Evolutionary conservation across 2,888 invertebrate species (phyloP).

Genomic region (Cheilosia impressa): DNA sequence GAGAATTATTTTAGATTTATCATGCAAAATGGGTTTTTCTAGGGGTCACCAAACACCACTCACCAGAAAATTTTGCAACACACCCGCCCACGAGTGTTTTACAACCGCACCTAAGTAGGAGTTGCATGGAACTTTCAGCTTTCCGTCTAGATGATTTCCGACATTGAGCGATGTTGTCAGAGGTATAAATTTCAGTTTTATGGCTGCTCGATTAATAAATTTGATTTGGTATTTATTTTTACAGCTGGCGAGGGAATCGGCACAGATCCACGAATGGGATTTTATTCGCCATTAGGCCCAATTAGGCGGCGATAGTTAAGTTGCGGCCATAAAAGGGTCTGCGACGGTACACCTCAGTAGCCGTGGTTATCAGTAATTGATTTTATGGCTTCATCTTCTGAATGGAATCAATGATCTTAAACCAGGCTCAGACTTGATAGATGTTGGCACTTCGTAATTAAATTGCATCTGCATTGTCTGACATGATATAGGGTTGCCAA

Average conservation of each 20-base stretch:
- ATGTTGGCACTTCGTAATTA: not conserved
- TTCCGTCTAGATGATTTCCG: conserved; percentile 41
- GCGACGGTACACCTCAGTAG: not conserved
- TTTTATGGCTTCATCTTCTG: not conserved
- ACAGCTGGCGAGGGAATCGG: conserved; percentile 11
- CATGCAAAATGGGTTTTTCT: conserved; percentile 9
- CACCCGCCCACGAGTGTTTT: conserved; percentile 22
- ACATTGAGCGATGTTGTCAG: conserved; percentile 55
- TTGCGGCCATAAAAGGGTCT: not conserved
- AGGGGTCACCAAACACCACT: conserved; percentile 9
- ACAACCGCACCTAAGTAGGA: not conserved
- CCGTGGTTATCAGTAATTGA: not conserved
- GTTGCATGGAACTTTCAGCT: conserved; percentile 21
- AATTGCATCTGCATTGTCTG: not conserved
- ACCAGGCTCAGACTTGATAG: too few species aligned
- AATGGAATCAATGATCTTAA: not conserved
- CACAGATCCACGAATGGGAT: conserved; percentile 7
- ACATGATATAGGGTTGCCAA: too few species aligned
- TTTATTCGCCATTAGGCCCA: not conserved
- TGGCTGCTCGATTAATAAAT: conserved; percentile 21
- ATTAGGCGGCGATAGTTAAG: not conserved
- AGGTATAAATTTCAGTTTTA: conserved; percentile 43
- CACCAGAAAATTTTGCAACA: conserved; percentile 18
- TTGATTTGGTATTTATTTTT: conserved; percentile 31
- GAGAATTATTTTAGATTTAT: conserved; percentile 12